These are phyloP conservation scores for Lucilia sericata DNA, from an alignment of 1,140 invertebrate species.

Conservation along the genomic window DNA sequence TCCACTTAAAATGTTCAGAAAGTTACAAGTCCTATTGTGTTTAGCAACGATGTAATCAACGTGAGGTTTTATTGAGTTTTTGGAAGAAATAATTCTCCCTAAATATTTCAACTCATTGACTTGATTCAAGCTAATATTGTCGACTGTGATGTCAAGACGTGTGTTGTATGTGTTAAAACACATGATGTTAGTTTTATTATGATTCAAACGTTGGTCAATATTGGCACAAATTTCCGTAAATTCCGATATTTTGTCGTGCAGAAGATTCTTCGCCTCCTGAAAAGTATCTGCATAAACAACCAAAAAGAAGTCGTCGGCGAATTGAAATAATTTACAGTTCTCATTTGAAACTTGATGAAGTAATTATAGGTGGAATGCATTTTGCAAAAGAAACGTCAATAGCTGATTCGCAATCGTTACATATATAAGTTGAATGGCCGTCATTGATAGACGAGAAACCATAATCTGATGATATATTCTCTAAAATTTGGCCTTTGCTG, in stretches of 20 bases:
- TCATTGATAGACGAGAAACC: no score
- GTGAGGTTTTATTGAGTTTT: conserved; percentile 14
- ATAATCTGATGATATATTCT: no score
- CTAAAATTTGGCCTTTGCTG: no score
- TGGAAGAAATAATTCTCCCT: neutral
- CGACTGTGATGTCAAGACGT: neutral
- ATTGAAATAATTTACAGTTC: conserved; percentile 5
- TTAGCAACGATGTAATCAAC: neutral
- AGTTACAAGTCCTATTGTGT: neutral
- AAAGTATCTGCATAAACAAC: neutral
- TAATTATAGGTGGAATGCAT: no score
- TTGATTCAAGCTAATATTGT: neutral
- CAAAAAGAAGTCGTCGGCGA: conserved; percentile 34
- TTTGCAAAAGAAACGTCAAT: no score
- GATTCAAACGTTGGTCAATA: neutral
- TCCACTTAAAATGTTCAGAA: conserved; percentile 17
- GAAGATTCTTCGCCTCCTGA: no score
- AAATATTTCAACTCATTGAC: neutral
- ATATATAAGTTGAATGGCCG: no score
- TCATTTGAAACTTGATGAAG: neutral
- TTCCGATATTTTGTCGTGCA: neutral
- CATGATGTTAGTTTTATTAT: neutral
- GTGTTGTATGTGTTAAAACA: neutral
- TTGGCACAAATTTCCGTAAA: neutral
- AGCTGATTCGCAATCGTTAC: no score